Conservation (phyloP, 2,888 invertebrate species). For the Idaea biselata region DNA sequence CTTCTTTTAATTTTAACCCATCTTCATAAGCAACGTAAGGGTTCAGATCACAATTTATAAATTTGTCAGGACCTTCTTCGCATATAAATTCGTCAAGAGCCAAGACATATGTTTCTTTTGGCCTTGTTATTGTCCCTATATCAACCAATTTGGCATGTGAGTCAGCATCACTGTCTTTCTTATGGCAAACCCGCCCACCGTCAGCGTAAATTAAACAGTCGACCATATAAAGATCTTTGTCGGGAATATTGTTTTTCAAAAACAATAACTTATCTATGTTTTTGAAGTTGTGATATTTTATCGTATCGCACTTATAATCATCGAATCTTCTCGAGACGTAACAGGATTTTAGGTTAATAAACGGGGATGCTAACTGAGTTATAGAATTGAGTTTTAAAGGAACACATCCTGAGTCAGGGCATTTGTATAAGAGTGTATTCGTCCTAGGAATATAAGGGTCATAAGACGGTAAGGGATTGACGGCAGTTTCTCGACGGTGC, state of each 20-base stretch:
- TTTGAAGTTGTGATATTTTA: conserved; percentile 59
- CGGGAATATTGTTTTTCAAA: conserved; percentile 47
- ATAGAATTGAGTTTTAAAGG: conserved; percentile 48
- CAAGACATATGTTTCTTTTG: conserved; percentile 52
- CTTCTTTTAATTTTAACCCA: conserved; percentile 48
- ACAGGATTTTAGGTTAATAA: conserved; percentile 48
- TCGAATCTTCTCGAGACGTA: conserved; percentile 32
- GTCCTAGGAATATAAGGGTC: conserved; percentile 65
- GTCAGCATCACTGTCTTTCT: conserved; percentile 45
- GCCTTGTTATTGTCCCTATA: conserved; percentile 55
- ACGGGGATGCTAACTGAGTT: conserved; percentile 48
- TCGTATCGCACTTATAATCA: conserved; percentile 48
- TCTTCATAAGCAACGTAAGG: conserved; percentile 49
- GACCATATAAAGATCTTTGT: conserved; percentile 58
- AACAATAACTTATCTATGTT: conserved; percentile 64
- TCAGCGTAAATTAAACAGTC: conserved; percentile 66
- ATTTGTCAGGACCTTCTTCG: conserved; percentile 47
- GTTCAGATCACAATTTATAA: conserved; percentile 59
- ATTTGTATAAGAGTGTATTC: conserved; percentile 51
- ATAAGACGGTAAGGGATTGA: conserved; percentile 48
- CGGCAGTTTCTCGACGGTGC: conserved; percentile 32
- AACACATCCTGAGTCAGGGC: conserved; percentile 48
- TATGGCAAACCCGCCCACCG: conserved; percentile 62
- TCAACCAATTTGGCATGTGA: conserved; percentile 56
- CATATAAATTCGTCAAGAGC: conserved; percentile 69